phyloP scores from a whole-genome alignment of 2,888 invertebrate genomes.

The Meghimatium bilineatum region DNA sequence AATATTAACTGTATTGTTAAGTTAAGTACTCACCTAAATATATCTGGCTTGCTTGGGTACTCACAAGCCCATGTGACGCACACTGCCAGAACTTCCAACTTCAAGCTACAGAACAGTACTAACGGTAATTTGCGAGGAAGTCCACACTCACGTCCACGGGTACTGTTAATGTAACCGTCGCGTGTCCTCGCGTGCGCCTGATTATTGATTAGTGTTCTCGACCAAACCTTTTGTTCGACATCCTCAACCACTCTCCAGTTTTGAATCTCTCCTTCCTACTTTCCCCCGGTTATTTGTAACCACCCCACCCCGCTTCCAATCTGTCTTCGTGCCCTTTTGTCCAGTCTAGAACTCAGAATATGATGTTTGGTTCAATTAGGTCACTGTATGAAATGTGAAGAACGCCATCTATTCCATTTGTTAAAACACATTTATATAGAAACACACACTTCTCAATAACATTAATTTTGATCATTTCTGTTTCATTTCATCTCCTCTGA shows the following conservation, averaged over 20 bases:
- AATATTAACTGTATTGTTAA: too few relatives aligned
- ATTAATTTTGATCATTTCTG: too few relatives aligned
- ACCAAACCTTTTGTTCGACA: constrained; percentile 4
- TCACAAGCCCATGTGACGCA: not conserved
- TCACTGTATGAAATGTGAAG: too few relatives aligned
- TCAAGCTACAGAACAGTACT: not conserved
- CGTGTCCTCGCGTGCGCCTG: constrained; percentile 12
- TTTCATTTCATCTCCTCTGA: too few relatives aligned
- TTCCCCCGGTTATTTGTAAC: not conserved
- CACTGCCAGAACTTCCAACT: not conserved
- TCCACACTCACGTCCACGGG: not conserved
- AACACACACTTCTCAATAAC: too few relatives aligned
- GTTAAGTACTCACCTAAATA: not conserved
- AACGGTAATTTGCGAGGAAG: constrained; percentile 3
- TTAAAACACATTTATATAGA: too few relatives aligned
- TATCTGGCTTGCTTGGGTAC: not conserved
- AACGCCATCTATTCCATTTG: too few relatives aligned
- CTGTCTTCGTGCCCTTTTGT: too few relatives aligned
- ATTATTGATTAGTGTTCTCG: constrained; percentile 4
- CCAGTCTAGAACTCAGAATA: too few relatives aligned
- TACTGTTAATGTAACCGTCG: not conserved
- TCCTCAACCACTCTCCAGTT: not conserved
- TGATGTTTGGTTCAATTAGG: too few relatives aligned
- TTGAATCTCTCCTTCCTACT: not conserved
- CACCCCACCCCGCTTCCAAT: too few relatives aligned